A percentile compares a stretch with the other conserved stretches of the same genome.
These are phyloP conservation scores for Tachysurus fulvidraco DNA, from an alignment of 2,113 vertebrate genomes.

Conservation along the genomic window DNA sequence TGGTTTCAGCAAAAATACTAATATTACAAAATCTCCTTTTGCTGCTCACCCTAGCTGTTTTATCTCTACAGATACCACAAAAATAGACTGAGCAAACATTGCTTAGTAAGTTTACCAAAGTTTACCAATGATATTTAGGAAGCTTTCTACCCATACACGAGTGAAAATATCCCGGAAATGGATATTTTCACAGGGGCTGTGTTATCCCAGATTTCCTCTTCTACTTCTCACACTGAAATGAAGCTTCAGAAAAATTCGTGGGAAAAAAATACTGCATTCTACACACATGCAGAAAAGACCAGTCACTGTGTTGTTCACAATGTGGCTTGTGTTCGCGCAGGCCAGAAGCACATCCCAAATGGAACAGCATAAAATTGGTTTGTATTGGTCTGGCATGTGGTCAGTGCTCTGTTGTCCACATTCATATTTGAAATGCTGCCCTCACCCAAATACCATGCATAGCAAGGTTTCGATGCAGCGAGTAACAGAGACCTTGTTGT, in stretches of 20 bases:
- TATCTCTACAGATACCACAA: background rate
- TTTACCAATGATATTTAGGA: background rate
- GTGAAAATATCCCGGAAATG: background rate
- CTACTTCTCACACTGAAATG: background rate
- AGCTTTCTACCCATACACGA: no score
- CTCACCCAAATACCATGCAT: constrained; percentile 17
- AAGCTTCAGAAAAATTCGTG: background rate
- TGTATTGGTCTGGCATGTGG: constrained; percentile 25
- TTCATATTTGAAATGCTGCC: constrained; percentile 7
- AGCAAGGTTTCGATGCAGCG: background rate
- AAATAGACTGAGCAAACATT: background rate
- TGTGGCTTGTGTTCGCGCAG: constrained; percentile 19
- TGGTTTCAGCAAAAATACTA: background rate
- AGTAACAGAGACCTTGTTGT: background rate
- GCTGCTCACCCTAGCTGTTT: background rate
- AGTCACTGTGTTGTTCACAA: constrained; percentile 9
- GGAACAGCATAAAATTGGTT: constrained; percentile 42
- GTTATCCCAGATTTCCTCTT: background rate
- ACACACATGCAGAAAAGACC: background rate
- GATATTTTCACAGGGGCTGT: background rate
- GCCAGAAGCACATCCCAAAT: constrained; percentile 12
- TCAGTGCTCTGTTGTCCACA: constrained; percentile 31
- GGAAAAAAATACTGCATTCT: background rate
- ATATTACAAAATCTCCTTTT: background rate
- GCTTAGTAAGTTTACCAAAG: background rate